Base-by-base conservation (phyloP, 2,888 invertebrate genomes). In the Caenorhabditis sp. region DNA sequence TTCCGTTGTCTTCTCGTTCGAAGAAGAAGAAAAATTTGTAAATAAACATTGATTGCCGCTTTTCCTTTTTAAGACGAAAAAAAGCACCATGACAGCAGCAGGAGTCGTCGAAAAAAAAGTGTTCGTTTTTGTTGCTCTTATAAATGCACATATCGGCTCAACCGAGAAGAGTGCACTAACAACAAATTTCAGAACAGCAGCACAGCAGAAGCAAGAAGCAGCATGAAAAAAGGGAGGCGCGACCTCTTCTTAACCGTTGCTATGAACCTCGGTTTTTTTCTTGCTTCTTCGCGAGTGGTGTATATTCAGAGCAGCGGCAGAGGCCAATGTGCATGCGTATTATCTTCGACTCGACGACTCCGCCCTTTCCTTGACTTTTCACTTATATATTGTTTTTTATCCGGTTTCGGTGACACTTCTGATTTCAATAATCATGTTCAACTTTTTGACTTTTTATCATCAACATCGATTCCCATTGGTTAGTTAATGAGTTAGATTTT, bases 191-290 rank as follows among this genome's bases (percentile, higher is more conserved):
- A 43, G 43, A 43, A 17, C 14, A 43, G 43, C 43, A 43, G 43
- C 5, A 43, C 12, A 10, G 7, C 5, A 36, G 7, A 43, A 43
- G 43, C 43, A 43, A 17, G 43, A 43, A 43, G n/a, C n/a, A 21
- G 21, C 52, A 20, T 23, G 23, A 52, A 52, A 52, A 21, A 52
- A 52, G 23, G 23, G 21, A 52, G 23, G 21, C 8, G 52, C 52
- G 21, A 52, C 52, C 23, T 52, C 52, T 20, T 23, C 52, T 21
- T 23, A 23, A 52, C 52, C 52, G 52, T 52, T 52, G 52, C 52
- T 52, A 52, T 52, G 52, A 52, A 52, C 52, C 52, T 23, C 52
- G 52, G 21, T 52, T 52, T 21, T 52, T 43, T 43, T 43, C 14
- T 14, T 43, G 5, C 17, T 43, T 43, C 17, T 43, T 43, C 14